Evolutionary conservation across 2,797 vertebrate species (phyloP), one percentile per base, ranked within the genome.

Genomic region (Xerus rutilus): DNA sequence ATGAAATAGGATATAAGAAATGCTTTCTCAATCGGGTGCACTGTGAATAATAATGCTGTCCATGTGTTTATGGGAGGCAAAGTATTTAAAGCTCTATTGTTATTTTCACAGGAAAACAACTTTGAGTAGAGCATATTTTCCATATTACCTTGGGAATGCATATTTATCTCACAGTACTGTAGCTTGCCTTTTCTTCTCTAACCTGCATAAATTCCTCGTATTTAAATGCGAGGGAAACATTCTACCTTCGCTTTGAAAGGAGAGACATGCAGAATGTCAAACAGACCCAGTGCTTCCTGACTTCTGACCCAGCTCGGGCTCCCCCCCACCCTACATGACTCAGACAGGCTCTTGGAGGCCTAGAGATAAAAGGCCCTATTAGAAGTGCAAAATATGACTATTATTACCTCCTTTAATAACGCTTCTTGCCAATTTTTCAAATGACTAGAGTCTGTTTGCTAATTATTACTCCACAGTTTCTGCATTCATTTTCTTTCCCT

Each of bases 301-400:
- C 96, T 97, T 97, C 89, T 96, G 97, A 96, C 93, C 97, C 64
- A 86, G 86, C 84, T 95, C 54, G 10, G 35, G 15, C 2, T 35
- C 32, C 10, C 17, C 13, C 1, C 6, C 14, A 52, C 49, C 92
- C 86, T 86, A 74, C 67, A 86, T 95, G 96, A 97, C 89, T 96
- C 95, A 96, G 86, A 93, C 79, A 94, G 86, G 76, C 95, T 85
- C 62, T 94, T 93, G 47, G 95, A 97, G 67, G 81, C 93, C 93
- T 81, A 21, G 78, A 97, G 94, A 97, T 97, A 96, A 97, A 97
- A 97, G 86, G 35, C 70, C 93, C 85, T 86, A 96, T 97, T 97
- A 98, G 89, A 97, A 93, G 96, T 96, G 94, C 94, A 96, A 98
- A 98, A 98, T 97, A 97, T 95, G 97, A 97, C 93, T 90, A 94